These are phyloP conservation scores for Maccullochella peelii DNA, from an alignment of 2,113 vertebrate genomes.

Conservation along the genomic window DNA sequence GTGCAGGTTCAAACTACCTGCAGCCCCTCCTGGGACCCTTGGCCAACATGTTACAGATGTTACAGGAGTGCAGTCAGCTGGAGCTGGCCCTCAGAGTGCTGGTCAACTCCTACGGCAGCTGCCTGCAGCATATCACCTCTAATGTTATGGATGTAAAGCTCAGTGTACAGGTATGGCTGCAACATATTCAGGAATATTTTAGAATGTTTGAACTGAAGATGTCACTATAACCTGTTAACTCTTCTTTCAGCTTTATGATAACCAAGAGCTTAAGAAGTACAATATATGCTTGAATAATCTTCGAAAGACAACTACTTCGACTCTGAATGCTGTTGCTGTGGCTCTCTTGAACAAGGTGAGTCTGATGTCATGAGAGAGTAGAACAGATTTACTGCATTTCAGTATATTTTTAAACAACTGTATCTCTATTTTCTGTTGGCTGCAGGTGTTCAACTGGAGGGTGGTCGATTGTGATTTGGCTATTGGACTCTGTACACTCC, in stretches of 20 bases:
- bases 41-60: constrained; percentile 86
- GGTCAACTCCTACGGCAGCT: constrained; percentile 85
- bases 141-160: constrained; percentile 86
- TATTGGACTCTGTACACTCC: constrained; percentile 90
- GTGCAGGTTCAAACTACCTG: constrained; percentile 84
- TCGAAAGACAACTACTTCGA: constrained; percentile 78
- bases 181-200: not conserved
- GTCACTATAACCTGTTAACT: not conserved
- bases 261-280: constrained; percentile 78
- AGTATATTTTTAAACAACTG: not conserved
- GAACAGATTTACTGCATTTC: not conserved
- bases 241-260: constrained; percentile 82
- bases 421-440: constrained; percentile 5
- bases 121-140: constrained; percentile 88
- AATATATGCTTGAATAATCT: constrained; percentile 80
- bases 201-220: constrained; percentile 5
- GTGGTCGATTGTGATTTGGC: constrained; percentile 91
- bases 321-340: constrained; percentile 81
- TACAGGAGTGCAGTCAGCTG: constrained; percentile 93
- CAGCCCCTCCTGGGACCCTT: constrained; percentile 82
- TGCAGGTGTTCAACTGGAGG: constrained; percentile 93
- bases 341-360: constrained; percentile 93
- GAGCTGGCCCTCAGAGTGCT: constrained; percentile 89
- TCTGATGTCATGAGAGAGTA: not conserved
- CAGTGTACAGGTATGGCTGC: constrained; percentile 70